Conservation (phyloP, 2,113 vertebrate genomes). For the Vombatus ursinus region DNA sequence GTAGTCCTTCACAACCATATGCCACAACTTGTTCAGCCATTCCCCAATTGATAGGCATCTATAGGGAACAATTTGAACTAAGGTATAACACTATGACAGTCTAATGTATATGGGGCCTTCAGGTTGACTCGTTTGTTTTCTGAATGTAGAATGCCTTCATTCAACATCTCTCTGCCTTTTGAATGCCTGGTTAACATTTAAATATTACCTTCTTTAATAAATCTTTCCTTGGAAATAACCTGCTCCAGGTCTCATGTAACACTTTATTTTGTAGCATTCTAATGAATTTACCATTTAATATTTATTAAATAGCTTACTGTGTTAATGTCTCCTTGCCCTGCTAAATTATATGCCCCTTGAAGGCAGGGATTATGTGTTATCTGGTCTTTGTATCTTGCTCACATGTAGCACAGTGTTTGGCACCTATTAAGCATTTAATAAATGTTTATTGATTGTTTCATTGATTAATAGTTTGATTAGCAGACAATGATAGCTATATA, state of each 20-base stretch:
- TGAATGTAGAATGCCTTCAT: not conserved
- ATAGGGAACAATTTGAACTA: not conserved
- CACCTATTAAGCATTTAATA: not conserved
- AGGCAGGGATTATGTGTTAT: not conserved
- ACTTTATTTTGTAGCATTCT: not conserved
- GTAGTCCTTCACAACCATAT: not conserved
- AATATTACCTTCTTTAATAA: not conserved
- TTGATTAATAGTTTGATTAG: no score
- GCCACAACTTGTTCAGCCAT: not conserved
- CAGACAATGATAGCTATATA: not conserved
- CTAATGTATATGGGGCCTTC: not conserved
- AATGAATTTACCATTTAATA: not conserved
- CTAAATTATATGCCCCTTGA: not conserved
- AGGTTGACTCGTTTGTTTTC: not conserved
- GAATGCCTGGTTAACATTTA: not conserved
- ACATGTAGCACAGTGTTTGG: not conserved
- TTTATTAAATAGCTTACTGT: not conserved
- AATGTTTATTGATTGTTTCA: not conserved
- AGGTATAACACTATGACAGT: not conserved
- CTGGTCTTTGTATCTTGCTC: not conserved
- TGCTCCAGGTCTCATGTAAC: not conserved
- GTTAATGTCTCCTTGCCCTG: not conserved
- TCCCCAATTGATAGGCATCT: not conserved
- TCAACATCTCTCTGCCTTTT: not conserved
- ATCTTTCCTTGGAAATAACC: not conserved